These are phyloP conservation scores for Neomorphus geoffroyi DNA, from an alignment of 2,797 vertebrate genomes.

Conservation along the genomic window DNA sequence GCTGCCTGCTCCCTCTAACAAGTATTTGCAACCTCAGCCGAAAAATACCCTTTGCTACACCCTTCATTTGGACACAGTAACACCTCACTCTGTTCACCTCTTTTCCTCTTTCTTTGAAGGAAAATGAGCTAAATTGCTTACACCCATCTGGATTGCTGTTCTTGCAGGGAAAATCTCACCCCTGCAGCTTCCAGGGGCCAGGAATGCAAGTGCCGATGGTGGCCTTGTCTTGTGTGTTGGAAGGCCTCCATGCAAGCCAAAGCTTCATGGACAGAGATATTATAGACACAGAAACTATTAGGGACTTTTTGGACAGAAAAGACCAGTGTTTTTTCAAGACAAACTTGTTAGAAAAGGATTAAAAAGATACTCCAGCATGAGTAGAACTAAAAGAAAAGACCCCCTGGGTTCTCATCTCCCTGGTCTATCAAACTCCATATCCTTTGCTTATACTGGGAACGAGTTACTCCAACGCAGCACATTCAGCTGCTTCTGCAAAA, in stretches of 20 bases:
- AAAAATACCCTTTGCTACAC: not conserved
- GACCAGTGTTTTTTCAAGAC: not conserved
- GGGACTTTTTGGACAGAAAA: not conserved
- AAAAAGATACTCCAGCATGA: not conserved
- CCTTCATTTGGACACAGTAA: not conserved
- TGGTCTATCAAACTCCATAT: not conserved
- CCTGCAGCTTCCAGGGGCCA: not conserved
- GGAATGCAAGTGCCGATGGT: rapidly evolving
- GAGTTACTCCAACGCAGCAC: not conserved
- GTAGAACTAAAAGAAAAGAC: not conserved
- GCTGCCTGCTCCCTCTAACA: not conserved
- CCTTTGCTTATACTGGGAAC: not conserved
- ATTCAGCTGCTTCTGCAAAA: not conserved
- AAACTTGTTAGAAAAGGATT: not conserved
- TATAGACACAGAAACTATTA: not conserved
- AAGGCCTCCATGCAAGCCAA: not conserved
- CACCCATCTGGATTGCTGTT: not conserved
- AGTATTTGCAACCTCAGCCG: not conserved
- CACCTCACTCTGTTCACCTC: not conserved
- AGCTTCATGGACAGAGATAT: not conserved
- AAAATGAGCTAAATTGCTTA: not conserved
- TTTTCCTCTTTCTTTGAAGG: not conserved
- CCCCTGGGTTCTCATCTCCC: not conserved
- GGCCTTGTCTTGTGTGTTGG: not conserved
- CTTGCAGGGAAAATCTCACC: not conserved